A percentile compares a stretch with the other conserved stretches of the same genome.
Evolutionary conservation across 2,888 invertebrate species (phyloP).

Genomic region (Erannis defoliaria): DNA sequence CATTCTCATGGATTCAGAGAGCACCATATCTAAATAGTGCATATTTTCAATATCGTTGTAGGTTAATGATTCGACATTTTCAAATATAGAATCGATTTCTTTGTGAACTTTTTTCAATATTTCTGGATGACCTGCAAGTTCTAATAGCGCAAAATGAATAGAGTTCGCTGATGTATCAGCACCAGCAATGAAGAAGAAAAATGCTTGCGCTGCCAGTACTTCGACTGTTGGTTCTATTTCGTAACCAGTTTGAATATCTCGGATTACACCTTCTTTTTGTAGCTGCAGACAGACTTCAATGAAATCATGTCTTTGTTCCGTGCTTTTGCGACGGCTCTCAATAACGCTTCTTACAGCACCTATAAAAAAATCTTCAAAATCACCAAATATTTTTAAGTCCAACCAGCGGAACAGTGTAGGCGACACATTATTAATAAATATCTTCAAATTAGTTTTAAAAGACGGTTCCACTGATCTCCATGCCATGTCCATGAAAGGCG

Average conservation of each 20-base stretch:
- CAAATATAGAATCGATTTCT: slow-evolving; percentile 69
- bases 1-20: slow-evolving; percentile 67
- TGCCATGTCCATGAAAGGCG: slow-evolving; percentile 66
- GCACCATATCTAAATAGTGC: slow-evolving; percentile 71
- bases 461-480: slow-evolving; percentile 56
- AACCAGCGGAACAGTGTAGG: slow-evolving; percentile 58
- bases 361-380: slow-evolving; percentile 66
- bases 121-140: slow-evolving; percentile 67
- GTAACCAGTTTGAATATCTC: slow-evolving; percentile 59
- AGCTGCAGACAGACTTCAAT: slow-evolving; percentile 67
- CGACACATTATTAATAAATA: slow-evolving; percentile 50
- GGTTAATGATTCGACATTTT: slow-evolving; percentile 55
- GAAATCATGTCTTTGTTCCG: slow-evolving; percentile 61
- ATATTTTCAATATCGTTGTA: slow-evolving; percentile 65
- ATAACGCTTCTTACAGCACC: slow-evolving; percentile 64
- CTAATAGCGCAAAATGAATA: slow-evolving; percentile 68
- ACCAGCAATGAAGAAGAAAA: slow-evolving; percentile 79
- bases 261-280: slow-evolving; percentile 63
- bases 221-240: slow-evolving; percentile 64
- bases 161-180: slow-evolving; percentile 74
- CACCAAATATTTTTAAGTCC: slow-evolving; percentile 60
- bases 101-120: slow-evolving; percentile 65
- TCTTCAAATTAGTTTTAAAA: slow-evolving; percentile 46
- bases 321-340: slow-evolving; percentile 51
- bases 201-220: slow-evolving; percentile 74